Evolutionary conservation across 53 echinoderm and acorn worm species (phyloP), one percentile per base, ranked within the genome.

Genomic region (Arbacia lixula): DNA sequence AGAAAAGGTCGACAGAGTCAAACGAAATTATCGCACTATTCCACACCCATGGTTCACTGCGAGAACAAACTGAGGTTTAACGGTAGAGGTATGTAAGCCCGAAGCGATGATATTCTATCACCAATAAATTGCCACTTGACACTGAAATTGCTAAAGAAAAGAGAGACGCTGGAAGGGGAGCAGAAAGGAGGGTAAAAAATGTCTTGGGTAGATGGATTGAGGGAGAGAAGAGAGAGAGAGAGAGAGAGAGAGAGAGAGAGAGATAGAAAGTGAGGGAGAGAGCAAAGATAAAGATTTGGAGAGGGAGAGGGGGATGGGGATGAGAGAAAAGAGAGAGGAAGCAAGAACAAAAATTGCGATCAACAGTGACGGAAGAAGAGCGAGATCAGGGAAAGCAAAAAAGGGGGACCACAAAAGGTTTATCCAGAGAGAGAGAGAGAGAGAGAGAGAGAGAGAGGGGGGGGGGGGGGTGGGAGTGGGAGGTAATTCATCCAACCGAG

Each of bases 71-170:
- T n/a, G n/a, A n/a, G n/a, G n/a, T n/a, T n/a, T n/a, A n/a, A n/a
- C n/a, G n/a, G n/a, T n/a, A n/a, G n/a, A n/a, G n/a, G n/a, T n/a
- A n/a, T 66, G 36, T 66, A 37, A 66, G 66, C 66, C 38, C 21
- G 20, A 14, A 66, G 66, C 66, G 10, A 66, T 10, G 38, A 66
- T 36, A 66, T 66, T 38, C 36, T 66, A 38, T 66, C 66, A 66
- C 38, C 66, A 66, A 66, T 66, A 66, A 66, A 66, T 66, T 66
- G 66, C 38, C 22, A 66, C 38, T 38, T 66, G 66, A 66, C 66
- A 66, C 66, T 66, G 66, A 6, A 66, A 36, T 66, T 17, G 66
- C 50, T 14, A 2, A 22, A 36, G 38, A 6, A 20, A 58, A 4
- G 19, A 36, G 22, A 20, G 21, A 66, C 20, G 17, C 12, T 36